phyloP scores from a whole-genome alignment of 2,113 vertebrate species.

The Lepidothrix coronata region DNA sequence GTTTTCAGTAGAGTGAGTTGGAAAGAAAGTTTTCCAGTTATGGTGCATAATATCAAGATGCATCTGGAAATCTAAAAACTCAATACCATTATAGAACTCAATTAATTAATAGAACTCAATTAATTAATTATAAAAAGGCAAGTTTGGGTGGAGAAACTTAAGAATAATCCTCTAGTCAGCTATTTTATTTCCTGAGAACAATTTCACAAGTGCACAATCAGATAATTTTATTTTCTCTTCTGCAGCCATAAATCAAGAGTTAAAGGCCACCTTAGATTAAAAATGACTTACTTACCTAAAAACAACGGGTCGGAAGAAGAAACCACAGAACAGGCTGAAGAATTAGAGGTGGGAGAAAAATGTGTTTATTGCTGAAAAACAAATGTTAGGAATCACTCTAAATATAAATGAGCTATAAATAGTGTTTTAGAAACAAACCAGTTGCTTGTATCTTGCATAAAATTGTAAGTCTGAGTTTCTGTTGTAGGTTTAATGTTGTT shows the following conservation, averaged over 20 bases:
- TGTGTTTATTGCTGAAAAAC: not conserved
- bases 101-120: not conserved
- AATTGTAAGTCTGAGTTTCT: not conserved
- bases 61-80: not conserved
- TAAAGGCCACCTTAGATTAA: conserved; percentile 94
- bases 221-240: conserved; percentile 21
- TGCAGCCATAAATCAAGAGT: conserved; percentile 93
- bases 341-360: conserved; percentile 82
- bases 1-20: not conserved
- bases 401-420: not conserved
- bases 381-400: not conserved
- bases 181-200: not conserved
- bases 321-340: conserved; percentile 82
- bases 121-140: not conserved
- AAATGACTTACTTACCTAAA: conserved; percentile 98
- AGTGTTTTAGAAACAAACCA: not conserved
- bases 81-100: not conserved
- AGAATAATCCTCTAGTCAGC: not conserved
- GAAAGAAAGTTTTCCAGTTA: not conserved
- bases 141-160: not conserved
- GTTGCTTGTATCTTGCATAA: not conserved
- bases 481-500: not conserved
- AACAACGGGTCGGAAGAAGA: conserved; percentile 85
- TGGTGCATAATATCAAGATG: not conserved
- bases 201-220: not conserved